A percentile compares a stretch with the other conserved stretches of the same genome.
Conservation (phyloP, 2,888 invertebrate species). For the Pristionchus fissidentatus region DNA sequence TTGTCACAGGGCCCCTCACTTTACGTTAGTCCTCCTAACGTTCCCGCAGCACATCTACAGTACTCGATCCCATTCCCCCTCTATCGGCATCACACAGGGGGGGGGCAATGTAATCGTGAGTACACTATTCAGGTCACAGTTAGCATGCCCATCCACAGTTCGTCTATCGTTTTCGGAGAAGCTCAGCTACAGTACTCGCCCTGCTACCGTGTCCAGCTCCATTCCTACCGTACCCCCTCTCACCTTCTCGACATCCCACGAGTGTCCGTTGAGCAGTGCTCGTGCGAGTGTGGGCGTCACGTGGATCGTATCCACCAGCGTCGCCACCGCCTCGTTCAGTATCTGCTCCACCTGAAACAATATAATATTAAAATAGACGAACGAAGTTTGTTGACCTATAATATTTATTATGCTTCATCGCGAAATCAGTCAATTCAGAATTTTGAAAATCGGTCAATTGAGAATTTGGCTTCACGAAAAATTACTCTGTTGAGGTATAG, state of each 20-base stretch:
- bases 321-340: constrained; percentile 56
- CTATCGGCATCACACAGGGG: background rate
- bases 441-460: background rate
- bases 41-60: too few relatives aligned
- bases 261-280: constrained; percentile 86
- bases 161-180: background rate
- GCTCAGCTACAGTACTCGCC: background rate
- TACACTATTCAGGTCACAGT: background rate
- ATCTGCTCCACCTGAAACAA: constrained; percentile 58
- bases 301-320: constrained; percentile 49
- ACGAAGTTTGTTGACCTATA: too few relatives aligned
- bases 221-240: background rate
- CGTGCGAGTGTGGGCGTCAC: constrained; percentile 61
- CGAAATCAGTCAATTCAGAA: background rate
- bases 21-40: background rate
- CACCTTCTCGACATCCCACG: constrained; percentile 91
- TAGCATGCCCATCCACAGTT: background rate
- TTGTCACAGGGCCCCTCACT: background rate
- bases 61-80: too few relatives aligned
- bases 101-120: background rate
- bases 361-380: background rate
- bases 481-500: too few relatives aligned
- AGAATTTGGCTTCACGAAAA: background rate
- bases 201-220: too few relatives aligned
- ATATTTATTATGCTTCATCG: too few relatives aligned